A percentile compares a stretch with the other conserved stretches of the same genome.
Conservation (phyloP, 2,113 vertebrate species). For the Mormyrus iriodes region DNA sequence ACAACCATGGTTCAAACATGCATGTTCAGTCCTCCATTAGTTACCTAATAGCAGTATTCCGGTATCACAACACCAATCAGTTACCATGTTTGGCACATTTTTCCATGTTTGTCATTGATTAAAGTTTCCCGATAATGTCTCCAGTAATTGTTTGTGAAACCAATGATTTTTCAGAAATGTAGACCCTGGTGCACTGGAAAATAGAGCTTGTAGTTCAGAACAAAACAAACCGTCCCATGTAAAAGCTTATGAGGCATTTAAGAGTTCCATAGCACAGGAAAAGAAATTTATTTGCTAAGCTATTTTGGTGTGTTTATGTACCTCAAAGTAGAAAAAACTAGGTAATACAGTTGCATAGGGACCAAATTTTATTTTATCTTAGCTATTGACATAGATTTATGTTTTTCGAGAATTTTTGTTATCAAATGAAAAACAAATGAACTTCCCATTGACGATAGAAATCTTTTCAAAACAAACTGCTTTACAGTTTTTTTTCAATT, state of each 20-base stretch:
- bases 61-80: not conserved
- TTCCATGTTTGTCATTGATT: not conserved
- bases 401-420: not conserved
- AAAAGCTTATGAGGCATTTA: not conserved
- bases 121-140: not conserved
- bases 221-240: not conserved
- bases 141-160: not conserved
- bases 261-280: not conserved
- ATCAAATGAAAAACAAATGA: slow-evolving; percentile 8
- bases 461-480: not conserved
- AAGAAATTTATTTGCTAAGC: not conserved
- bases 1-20: not conserved
- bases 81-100: not conserved
- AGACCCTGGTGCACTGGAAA: not conserved
- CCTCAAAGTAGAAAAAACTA: not conserved
- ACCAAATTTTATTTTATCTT: not conserved
- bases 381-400: not conserved
- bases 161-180: not conserved
- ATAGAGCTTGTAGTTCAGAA: not conserved
- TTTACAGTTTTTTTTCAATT: not conserved
- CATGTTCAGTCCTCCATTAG: not conserved
- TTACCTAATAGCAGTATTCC: not conserved
- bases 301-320: not conserved
- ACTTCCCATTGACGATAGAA: not conserved
- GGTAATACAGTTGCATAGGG: not conserved